Evolutionary conservation across 2,113 vertebrate species (phyloP).

Genomic region (Hippocampus barbouri): DNA sequence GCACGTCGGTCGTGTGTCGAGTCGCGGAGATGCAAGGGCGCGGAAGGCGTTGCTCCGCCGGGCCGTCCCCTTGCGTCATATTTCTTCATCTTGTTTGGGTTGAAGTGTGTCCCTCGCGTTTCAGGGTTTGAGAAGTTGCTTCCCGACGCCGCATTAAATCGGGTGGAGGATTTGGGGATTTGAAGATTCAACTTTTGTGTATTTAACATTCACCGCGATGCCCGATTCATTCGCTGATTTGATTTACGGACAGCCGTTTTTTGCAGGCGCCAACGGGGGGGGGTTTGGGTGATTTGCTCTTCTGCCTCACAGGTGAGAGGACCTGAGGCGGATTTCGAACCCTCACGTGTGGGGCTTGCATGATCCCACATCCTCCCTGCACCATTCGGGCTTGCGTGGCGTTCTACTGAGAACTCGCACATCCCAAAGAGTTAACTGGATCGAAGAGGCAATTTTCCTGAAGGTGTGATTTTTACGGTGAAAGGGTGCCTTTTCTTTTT

Average conservation of each 20-base stretch:
- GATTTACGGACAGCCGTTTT: background rate
- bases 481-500: too few species aligned
- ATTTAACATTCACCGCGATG: background rate
- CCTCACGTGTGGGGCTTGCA: background rate
- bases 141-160: background rate
- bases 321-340: background rate
- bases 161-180: background rate
- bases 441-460: too few species aligned
- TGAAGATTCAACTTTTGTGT: background rate
- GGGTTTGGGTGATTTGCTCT: background rate
- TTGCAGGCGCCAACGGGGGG: background rate
- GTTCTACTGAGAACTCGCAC: too few species aligned
- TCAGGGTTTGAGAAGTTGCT: background rate
- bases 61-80: conserved; percentile 7
- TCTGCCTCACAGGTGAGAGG: background rate
- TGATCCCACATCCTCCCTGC: background rate
- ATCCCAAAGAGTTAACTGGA: background rate
- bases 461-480: too few species aligned
- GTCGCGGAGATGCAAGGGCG: background rate
- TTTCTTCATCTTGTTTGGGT: conserved; percentile 8
- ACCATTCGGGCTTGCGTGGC: background rate
- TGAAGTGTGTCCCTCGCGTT: background rate
- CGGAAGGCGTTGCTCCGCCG: conserved; percentile 1
- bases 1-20: background rate
- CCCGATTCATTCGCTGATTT: background rate